These are phyloP conservation scores for Frieseomelitta varia DNA, from an alignment of 1,140 invertebrate species.

Conservation along the genomic window DNA sequence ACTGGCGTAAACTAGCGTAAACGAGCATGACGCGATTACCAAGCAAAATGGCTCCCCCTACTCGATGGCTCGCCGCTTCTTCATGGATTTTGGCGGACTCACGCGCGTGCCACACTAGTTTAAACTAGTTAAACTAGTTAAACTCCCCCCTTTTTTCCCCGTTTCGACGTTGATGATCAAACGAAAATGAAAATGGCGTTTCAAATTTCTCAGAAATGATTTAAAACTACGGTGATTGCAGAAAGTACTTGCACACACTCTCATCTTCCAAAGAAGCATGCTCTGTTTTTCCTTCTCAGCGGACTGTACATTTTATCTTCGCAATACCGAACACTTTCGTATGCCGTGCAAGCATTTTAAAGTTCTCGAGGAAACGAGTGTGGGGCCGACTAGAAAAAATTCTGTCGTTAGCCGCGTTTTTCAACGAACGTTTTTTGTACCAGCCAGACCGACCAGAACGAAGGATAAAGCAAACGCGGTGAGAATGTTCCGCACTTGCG, in stretches of 20 bases:
- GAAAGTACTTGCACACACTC: too few species aligned
- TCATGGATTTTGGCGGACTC: background rate
- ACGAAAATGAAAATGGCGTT: background rate
- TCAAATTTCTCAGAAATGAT: too few species aligned
- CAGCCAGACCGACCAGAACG: background rate
- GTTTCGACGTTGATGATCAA: background rate
- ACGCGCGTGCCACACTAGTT: background rate
- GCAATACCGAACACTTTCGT: too few species aligned
- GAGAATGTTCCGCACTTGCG: slow-evolving; percentile 13
- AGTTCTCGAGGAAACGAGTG: background rate
- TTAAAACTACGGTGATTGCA: too few species aligned
- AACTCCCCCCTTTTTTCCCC: too few species aligned
- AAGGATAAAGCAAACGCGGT: background rate
- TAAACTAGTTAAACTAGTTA: background rate
- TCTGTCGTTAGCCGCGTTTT: background rate
- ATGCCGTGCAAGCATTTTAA: too few species aligned
- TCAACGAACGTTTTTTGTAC: background rate
- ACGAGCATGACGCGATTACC: slow-evolving; percentile 46
- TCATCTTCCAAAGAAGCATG: too few species aligned
- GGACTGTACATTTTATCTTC: too few species aligned
- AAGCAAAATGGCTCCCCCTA: slow-evolving; percentile 1
- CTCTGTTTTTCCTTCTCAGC: too few species aligned
- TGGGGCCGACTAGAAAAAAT: background rate
- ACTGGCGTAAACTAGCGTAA: slow-evolving; percentile 46
- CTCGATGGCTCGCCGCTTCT: background rate